These are phyloP conservation scores for Mythimna loreyi DNA, from an alignment of 2,888 invertebrate species.

Conservation along the genomic window DNA sequence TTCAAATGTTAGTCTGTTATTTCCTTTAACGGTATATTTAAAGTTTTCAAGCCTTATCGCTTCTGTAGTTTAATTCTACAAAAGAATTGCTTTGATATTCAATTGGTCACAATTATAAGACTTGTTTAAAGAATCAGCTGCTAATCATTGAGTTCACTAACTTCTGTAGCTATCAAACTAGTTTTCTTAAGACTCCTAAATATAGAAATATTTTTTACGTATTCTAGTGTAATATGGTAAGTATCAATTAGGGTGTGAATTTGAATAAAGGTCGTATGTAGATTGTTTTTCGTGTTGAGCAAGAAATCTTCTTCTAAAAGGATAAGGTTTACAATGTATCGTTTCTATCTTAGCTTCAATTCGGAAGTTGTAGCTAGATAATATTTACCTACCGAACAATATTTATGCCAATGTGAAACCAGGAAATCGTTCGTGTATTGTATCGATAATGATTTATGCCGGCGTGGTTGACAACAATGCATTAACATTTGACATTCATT, in stretches of 20 bases:
- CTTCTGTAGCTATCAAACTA: conserved; percentile 37
- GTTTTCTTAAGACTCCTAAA: conserved; percentile 42
- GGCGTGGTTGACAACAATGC: conserved; percentile 5
- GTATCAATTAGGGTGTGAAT: background rate
- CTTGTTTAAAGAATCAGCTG: conserved; percentile 43
- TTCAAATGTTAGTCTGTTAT: background rate
- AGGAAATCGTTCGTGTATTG: conserved; percentile 12
- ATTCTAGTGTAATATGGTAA: background rate
- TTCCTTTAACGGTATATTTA: background rate
- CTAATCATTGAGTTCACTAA: conserved; percentile 46
- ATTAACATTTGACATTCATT: conserved; percentile 26
- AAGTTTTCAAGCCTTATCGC: background rate
- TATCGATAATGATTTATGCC: background rate
- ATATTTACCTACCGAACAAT: background rate
- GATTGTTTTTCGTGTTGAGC: background rate
- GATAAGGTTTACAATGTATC: background rate
- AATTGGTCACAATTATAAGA: conserved; percentile 4
- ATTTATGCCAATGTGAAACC: background rate
- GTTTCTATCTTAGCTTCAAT: background rate
- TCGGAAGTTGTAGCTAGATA: background rate
- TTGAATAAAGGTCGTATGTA: background rate
- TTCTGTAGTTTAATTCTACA: background rate
- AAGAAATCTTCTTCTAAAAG: too few relatives aligned
- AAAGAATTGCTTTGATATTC: background rate
- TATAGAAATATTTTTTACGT: conserved; percentile 11